Evolutionary conservation across 2,888 invertebrate species (phyloP), one percentile per base, ranked within the genome.

Genomic region (Sclerodermus sp.): DNA sequence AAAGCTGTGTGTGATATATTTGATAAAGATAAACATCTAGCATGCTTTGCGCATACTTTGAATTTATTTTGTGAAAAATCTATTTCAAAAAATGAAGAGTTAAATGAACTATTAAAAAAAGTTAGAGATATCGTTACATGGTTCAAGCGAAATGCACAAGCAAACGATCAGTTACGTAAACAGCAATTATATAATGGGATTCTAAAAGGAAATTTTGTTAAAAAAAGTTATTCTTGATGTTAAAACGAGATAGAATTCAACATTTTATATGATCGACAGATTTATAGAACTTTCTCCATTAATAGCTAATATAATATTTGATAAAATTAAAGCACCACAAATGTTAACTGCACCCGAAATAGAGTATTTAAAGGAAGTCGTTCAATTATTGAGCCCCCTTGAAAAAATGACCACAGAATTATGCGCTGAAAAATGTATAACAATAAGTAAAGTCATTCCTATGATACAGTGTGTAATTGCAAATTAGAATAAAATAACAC

Each of bases 211-310:
- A 31, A n/a, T 15, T 15, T 17, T 31, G 10, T 41, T 42, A 6
- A 31, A 34, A n/a, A 54, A 53, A 29, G 39, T 58, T 0, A 55
- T 60, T n/a, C 52, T 55, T 36, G 32, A 36, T 38, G 62, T 62
- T 14, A 41, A 44, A 10, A 57, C 55, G 10, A 45, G 62, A 18
- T 64, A 60, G 57, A 60, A 63, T 39, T 58, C 57, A n/a, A 56
- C 52, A 9, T 55, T 49, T 44, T 48, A 50, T 10, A 57, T 63
- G 60, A 31, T 61, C 15, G 49, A 42, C 31, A 47, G 58, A 44
- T 56, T 55, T 45, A 41, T 50, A n/a, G 51, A 42, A 18, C 42
- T 50, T n/a, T n/a, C n/a, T n/a, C n/a, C n/a, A n/a, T n/a, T n/a
- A n/a, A n/a, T n/a, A n/a, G n/a, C n/a, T n/a, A n/a, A n/a, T n/a